A percentile compares a stretch with the other conserved stretches of the same genome.
Conservation (phyloP, 2,797 vertebrate genomes). For the Botia kubotai region DNA sequence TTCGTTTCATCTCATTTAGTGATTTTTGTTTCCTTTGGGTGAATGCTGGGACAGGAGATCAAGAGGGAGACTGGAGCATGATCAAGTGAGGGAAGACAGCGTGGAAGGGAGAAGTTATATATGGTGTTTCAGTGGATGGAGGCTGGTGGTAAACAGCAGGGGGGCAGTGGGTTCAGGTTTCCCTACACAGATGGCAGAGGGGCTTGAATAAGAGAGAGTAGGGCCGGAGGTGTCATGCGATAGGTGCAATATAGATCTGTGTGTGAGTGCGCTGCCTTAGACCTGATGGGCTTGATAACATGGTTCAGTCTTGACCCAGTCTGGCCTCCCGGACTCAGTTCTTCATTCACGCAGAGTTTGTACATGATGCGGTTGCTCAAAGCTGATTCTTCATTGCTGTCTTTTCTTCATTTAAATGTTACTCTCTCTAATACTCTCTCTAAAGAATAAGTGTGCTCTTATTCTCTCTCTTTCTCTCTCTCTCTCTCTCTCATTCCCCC, state of each 20-base stretch:
- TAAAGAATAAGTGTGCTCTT: neutral
- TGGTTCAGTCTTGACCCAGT: slow-evolving; percentile 41
- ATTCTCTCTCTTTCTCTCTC: neutral
- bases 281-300: slow-evolving; percentile 47
- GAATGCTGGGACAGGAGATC: neutral
- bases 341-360: neutral
- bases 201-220: slow-evolving; percentile 50
- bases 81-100: slow-evolving; percentile 42
- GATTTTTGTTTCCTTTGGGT: too few species aligned
- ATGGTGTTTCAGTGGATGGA: slow-evolving; percentile 53
- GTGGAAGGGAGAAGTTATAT: slow-evolving; percentile 1
- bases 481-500: slow-evolving; percentile 12
- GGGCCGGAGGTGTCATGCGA: slow-evolving; percentile 62
- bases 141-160: slow-evolving; percentile 64
- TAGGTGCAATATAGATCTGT: slow-evolving; percentile 44
- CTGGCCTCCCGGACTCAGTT: slow-evolving; percentile 17
- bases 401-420: slow-evolving; percentile 45
- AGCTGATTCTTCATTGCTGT: slow-evolving; percentile 7
- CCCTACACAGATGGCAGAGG: slow-evolving; percentile 80
- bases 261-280: slow-evolving; percentile 24
- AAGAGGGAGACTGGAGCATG: slow-evolving; percentile 20
- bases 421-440: neutral
- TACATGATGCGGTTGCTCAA: too few species aligned
- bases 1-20: neutral
- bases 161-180: slow-evolving; percentile 71